Percentiles rank a stretch among this genome's conserved stretches.
phyloP scores from a whole-genome alignment of 23 tunicate genomes.

The Styela plicata region DNA sequence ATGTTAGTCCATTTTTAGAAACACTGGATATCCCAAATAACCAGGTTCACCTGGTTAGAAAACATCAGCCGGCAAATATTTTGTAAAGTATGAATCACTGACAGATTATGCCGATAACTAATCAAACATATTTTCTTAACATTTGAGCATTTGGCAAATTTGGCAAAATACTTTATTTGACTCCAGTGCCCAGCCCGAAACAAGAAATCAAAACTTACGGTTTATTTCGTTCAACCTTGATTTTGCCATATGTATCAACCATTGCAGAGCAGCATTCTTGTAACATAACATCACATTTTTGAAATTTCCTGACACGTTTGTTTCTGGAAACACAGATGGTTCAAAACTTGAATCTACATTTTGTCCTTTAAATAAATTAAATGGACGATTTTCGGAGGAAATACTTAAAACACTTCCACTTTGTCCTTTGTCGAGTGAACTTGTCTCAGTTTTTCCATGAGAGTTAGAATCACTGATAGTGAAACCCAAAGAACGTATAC shows the following conservation, averaged over 20 bases:
- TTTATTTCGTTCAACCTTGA: neutral
- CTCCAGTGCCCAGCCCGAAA: too few species aligned
- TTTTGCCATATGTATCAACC: conserved; percentile 2
- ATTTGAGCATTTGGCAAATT: too few species aligned
- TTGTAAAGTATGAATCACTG: too few species aligned
- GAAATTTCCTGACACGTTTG: neutral
- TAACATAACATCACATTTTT: neutral
- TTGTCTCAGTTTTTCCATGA: too few species aligned
- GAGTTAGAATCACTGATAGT: neutral
- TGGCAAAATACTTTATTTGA: too few species aligned
- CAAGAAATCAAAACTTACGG: neutral
- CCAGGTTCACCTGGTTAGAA: too few species aligned
- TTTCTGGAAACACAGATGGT: neutral
- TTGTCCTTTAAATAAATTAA: neutral
- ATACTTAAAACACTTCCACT: neutral
- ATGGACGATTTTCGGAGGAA: too few species aligned
- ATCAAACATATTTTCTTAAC: too few species aligned
- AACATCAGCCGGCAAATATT: too few species aligned
- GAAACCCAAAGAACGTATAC: neutral
- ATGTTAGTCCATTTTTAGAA: too few species aligned
- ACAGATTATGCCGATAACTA: too few species aligned
- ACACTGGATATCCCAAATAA: too few species aligned
- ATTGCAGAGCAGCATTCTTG: conserved; percentile 8
- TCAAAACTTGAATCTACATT: neutral
- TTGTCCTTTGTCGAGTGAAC: neutral